Base-by-base conservation (phyloP, 1,140 invertebrate genomes). In the Lepidurus apus region DNA sequence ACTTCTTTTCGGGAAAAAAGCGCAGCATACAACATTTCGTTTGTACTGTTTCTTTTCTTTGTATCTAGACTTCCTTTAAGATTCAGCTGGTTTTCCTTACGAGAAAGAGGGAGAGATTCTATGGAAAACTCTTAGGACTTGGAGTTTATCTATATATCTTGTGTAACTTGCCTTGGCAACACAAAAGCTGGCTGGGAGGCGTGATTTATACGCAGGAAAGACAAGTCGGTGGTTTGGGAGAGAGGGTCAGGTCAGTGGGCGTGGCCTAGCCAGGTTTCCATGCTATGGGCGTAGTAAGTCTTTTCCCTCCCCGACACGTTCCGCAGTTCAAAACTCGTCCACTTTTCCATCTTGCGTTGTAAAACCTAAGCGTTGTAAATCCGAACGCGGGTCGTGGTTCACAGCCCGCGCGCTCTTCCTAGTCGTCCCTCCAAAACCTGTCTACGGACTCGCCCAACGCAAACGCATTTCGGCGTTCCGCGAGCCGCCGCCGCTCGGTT, bases 191-290 rank as follows among this genome's bases (percentile, higher is more conserved):
- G 13, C 53, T 65, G n/a, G 53, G 53, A 65, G 53, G 53, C 53
- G 53, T 65, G 53, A 65, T 65, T 65, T 65, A 65, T 17, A 65
- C 13, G 53, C 53, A 65, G 13, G 45, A 47, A 47, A 47, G 45
- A 47, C 53, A 21, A 65, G 13, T 17, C 53, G 13, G 53, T 65
- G 21, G 13, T 65, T 65, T 65, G 6, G 53, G 53, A n/a, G 21
- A 34, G 26, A n/a, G 53, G 53, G 53, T 65, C 53, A 65, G 53
- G 53, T 65, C 53, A 65, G 21, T 65, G 21, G 53, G 53, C 53
- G 53, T 65, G 53, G 53, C 53, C 21, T 65, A 21, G 53, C 53
- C 21, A n/a, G 53, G 34, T 34, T 65, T 65, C 21, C 9, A 17
- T 13, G 21, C 53, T 9, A 65, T 21, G 53, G 53, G 13, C 53